phyloP scores from a whole-genome alignment of 2,888 invertebrate species.

The Drosophila suboccidentalis region DNA sequence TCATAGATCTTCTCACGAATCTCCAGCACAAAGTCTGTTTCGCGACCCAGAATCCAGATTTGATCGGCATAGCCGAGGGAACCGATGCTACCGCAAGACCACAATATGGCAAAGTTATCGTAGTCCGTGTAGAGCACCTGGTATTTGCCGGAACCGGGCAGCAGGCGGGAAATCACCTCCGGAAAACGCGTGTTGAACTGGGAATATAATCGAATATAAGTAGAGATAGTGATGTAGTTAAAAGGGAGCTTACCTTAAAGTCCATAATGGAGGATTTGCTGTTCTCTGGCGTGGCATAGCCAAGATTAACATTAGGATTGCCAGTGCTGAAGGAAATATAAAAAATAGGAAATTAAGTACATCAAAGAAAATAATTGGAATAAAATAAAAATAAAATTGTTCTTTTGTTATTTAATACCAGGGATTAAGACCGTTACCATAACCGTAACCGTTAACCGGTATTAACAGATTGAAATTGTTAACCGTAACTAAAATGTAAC shows the following conservation, averaged over 20 bases:
- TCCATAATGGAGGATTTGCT: conserved; percentile 87
- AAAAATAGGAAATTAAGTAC: background rate
- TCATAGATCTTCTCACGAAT: conserved; percentile 89
- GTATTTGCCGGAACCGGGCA: conserved; percentile 91
- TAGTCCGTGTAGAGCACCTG: conserved; percentile 91
- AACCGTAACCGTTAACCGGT: too few relatives aligned
- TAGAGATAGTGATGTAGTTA: background rate
- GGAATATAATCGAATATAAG: background rate
- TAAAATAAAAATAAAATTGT: too few relatives aligned
- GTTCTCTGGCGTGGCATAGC: conserved; percentile 88
- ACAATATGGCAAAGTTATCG: conserved; percentile 89
- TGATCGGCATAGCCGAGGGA: conserved; percentile 87
- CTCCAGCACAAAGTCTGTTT: conserved; percentile 88
- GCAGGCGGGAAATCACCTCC: conserved; percentile 88
- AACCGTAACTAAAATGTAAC: too few relatives aligned
- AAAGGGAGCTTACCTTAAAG: conserved; percentile 80
- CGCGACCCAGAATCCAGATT: conserved; percentile 90
- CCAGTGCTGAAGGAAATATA: conserved; percentile 87
- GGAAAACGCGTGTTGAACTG: conserved; percentile 89
- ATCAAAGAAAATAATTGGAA: background rate
- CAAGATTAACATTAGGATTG: conserved; percentile 87
- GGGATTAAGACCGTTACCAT: too few relatives aligned
- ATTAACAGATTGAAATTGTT: too few relatives aligned
- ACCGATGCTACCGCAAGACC: conserved; percentile 90
- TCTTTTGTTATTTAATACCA: too few relatives aligned